These are phyloP conservation scores for Mythimna loreyi DNA, from an alignment of 2,888 invertebrate species.

Conservation along the genomic window DNA sequence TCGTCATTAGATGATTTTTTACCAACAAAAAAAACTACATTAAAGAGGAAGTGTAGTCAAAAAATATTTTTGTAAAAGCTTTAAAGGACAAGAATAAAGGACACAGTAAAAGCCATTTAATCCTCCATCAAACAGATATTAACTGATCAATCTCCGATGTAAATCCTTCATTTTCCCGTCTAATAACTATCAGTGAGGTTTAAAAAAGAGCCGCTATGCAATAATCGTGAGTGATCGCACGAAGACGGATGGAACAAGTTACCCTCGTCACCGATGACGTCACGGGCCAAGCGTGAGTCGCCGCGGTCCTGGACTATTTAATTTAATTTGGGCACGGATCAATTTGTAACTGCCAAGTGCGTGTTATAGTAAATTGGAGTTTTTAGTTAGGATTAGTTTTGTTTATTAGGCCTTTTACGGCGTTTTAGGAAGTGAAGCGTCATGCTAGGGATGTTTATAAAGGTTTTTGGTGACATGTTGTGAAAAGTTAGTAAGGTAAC, in stretches of 20 bases:
- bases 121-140: conserved; percentile 19
- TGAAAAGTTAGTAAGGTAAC: background rate
- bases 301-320: conserved; percentile 56
- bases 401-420: conserved; percentile 16
- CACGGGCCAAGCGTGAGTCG: conserved; percentile 36
- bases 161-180: conserved; percentile 46
- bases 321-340: conserved; percentile 62
- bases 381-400: conserved; percentile 52
- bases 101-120: background rate
- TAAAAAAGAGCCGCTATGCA: conserved; percentile 53
- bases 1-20: too few relatives aligned
- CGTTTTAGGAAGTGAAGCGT: conserved; percentile 7
- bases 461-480: background rate
- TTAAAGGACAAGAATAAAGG: background rate
- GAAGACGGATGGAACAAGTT: conserved; percentile 67
- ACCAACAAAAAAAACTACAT: too few relatives aligned
- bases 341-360: conserved; percentile 60
- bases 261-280: conserved; percentile 72
- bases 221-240: conserved; percentile 76
- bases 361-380: conserved; percentile 54
- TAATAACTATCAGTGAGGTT: conserved; percentile 50
- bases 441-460: conserved; percentile 4
- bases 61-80: too few relatives aligned
- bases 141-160: conserved; percentile 54
- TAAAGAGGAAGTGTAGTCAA: too few relatives aligned